phyloP scores from a whole-genome alignment of 2,888 invertebrate genomes.

The Exocentrus adspersus region DNA sequence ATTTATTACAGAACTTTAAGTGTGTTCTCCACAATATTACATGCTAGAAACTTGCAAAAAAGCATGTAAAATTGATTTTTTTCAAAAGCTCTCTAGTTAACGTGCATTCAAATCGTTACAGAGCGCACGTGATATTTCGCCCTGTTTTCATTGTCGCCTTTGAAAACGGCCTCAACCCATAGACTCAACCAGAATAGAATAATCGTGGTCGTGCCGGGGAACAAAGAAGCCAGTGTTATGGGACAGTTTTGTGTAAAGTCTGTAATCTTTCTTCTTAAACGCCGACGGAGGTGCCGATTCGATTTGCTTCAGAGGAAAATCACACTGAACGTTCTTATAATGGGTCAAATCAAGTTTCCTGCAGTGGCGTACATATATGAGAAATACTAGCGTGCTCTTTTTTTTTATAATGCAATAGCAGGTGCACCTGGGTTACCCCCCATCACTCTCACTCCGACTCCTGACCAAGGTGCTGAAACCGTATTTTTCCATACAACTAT shows the following conservation, averaged over 20 bases:
- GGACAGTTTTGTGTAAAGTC: slow-evolving; percentile 28
- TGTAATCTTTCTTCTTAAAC: slow-evolving; percentile 33
- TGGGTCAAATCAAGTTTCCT: neutral
- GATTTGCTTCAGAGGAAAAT: slow-evolving; percentile 38
- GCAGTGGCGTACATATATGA: slow-evolving; percentile 18
- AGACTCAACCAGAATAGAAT: slow-evolving; percentile 33
- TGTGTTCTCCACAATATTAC: slow-evolving; percentile 27
- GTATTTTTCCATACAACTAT: too few relatives aligned
- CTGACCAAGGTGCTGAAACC: too few relatives aligned
- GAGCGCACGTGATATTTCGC: slow-evolving; percentile 25
- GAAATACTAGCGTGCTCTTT: too few relatives aligned
- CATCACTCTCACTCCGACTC: too few relatives aligned
- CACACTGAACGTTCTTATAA: slow-evolving; percentile 33
- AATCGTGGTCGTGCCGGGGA: slow-evolving; percentile 34
- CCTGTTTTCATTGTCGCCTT: slow-evolving; percentile 23
- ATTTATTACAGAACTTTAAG: slow-evolving; percentile 23
- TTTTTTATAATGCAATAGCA: too few relatives aligned
- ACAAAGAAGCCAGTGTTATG: slow-evolving; percentile 32
- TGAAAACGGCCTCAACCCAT: slow-evolving; percentile 23
- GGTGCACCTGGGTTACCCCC: too few relatives aligned
- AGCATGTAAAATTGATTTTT: slow-evolving; percentile 8
- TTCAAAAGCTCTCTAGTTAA: slow-evolving; percentile 5
- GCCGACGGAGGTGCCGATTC: slow-evolving; percentile 41
- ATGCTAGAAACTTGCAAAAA: slow-evolving; percentile 9
- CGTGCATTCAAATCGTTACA: slow-evolving; percentile 3